Conservation (phyloP, 1,140 invertebrate genomes). For the Drosophila tani region DNA sequence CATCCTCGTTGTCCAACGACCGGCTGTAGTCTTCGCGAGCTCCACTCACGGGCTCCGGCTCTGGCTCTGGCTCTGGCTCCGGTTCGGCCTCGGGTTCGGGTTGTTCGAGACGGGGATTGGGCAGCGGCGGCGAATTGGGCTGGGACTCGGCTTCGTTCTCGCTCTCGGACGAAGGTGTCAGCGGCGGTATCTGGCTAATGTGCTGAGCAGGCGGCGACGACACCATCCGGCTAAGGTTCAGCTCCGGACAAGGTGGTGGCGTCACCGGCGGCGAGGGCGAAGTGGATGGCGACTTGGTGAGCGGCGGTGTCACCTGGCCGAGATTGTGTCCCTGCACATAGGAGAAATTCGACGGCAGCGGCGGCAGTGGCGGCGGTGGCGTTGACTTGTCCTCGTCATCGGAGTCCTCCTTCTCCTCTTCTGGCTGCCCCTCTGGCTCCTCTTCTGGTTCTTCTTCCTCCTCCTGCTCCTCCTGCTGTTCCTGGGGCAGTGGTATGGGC, state of each 20-base stretch:
- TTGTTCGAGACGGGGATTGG: constrained; percentile 31
- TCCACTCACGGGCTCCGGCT: constrained; percentile 41
- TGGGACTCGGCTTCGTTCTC: constrained; percentile 74
- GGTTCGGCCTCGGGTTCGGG: constrained; percentile 40
- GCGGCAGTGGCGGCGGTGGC: constrained; percentile 79
- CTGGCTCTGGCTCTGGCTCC: constrained; percentile 26
- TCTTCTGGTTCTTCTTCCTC: constrained; percentile 7
- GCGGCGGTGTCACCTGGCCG: constrained; percentile 60
- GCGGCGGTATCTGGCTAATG: constrained; percentile 67
- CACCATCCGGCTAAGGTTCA: constrained; percentile 70
- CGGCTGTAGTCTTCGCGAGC: constrained; percentile 63
- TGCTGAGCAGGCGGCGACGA: constrained; percentile 76
- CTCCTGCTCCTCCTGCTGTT: constrained; percentile 5
- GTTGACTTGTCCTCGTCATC: constrained; percentile 73
- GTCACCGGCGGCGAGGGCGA: constrained; percentile 80
- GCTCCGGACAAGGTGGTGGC: constrained; percentile 71
- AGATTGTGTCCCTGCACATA: constrained; percentile 69
- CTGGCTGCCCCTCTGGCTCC: constrained; percentile 24
- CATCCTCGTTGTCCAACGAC: constrained; percentile 77
- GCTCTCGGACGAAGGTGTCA: constrained; percentile 80
- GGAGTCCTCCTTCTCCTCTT: constrained; percentile 41
- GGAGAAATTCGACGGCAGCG: constrained; percentile 77
- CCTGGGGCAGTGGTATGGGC: constrained; percentile 31
- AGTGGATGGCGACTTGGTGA: constrained; percentile 78
- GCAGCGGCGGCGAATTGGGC: constrained; percentile 70